Percentiles rank a stretch among this genome's conserved stretches.
phyloP scores from a whole-genome alignment of 2,888 invertebrate species.

The Fragum sueziense region DNA sequence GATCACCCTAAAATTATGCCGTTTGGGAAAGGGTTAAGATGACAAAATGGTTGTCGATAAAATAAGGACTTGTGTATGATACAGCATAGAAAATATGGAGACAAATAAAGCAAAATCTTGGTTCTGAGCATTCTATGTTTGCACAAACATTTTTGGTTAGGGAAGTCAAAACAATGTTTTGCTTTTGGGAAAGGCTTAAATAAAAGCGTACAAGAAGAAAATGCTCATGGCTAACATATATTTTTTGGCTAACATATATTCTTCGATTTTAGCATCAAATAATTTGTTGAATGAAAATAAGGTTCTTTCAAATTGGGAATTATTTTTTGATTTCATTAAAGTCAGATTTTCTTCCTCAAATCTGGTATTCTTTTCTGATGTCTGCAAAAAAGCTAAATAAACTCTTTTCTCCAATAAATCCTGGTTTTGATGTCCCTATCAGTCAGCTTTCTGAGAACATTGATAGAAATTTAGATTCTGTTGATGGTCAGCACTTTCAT shows the following conservation, averaged over 20 bases:
- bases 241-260: not conserved
- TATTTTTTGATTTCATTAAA: not conserved
- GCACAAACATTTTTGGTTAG: not conserved
- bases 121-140: not conserved
- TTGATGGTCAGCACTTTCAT: not conserved
- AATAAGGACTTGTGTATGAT: too few relatives aligned
- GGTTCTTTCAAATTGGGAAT: not conserved
- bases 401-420: not conserved
- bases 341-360: not conserved
- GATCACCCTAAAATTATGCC: too few relatives aligned
- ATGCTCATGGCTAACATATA: not conserved
- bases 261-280: not conserved
- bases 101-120: not conserved
- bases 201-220: not conserved
- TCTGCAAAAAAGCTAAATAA: not conserved
- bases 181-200: not conserved
- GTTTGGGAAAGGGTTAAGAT: too few relatives aligned
- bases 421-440: not conserved
- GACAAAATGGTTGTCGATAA: too few relatives aligned
- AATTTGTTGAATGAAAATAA: not conserved
- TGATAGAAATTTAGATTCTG: not conserved
- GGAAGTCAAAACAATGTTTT: not conserved
- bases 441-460: not conserved
- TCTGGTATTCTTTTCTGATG: not conserved
- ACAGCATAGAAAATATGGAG: not conserved